Base-by-base conservation (phyloP, 2,797 vertebrate species). In the Champsocephalus esox region DNA sequence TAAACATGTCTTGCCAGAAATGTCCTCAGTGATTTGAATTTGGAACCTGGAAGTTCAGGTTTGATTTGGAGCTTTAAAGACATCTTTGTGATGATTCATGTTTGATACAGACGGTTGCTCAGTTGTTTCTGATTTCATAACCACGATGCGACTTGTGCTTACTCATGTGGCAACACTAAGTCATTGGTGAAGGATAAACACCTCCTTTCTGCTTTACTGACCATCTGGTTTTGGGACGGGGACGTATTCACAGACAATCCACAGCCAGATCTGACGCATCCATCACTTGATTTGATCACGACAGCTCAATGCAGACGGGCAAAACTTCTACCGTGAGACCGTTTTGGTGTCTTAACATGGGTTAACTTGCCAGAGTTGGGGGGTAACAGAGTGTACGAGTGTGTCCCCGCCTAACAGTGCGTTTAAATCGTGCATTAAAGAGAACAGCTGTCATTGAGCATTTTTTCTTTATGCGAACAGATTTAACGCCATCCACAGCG, bases 211-310 rank as follows among this genome's bases (percentile, higher is more conserved):
- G 67, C 55, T 54, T 80, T 28, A 34, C 41, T 19, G 71, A 83
- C 76, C 75, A 75, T 69, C 82, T 85, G 84, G 66, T 81, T 80
- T 82, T 59, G 28, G 64, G 70, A 70, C 13, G 4, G 44, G 12
- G 17, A 75, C 54, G 57, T 74, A 82, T 60, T 49, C 64, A 46
- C 32, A 43, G 44, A 70, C 75, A 58, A 60, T 45, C 69, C 38
- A 43, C 34, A 17, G 50, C 50, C 51, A 52, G 41, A 44, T 70
- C 59, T 21, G 46, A 79, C 60, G 55, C 24, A 21, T 74, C 72
- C 51, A 43, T 79, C 75, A 60, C 44, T 52, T 38, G 34, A 38
- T 43, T 43, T 5, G 38, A 74, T 70, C 43, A 41, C 46, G 72
- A 70, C 66, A 11, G 70, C 48, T 48, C 24, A 71, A 62, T 11